Percentiles rank a stretch among this genome's conserved stretches.
Evolutionary conservation across 2,797 vertebrate species (phyloP).

Genomic region (Myripristis jacobus): DNA sequence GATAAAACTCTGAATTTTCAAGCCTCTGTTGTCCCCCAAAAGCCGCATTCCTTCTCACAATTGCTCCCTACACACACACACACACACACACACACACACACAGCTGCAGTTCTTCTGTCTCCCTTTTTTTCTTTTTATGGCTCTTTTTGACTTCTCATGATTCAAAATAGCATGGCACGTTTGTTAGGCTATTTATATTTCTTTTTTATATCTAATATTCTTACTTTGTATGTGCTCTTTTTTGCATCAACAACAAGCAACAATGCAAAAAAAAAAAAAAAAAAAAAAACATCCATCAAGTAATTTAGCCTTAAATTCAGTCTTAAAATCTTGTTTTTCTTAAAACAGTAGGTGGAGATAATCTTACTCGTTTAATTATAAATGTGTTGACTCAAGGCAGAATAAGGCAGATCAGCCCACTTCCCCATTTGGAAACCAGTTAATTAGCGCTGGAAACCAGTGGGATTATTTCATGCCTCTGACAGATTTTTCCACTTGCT

Average conservation of each 20-base stretch:
- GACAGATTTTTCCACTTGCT: too few relatives aligned
- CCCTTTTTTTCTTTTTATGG: constrained; percentile 28
- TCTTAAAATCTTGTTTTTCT: too few relatives aligned
- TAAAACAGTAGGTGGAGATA: too few relatives aligned
- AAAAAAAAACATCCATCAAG: too few relatives aligned
- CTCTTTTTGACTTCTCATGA: constrained; percentile 33
- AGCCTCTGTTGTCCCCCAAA: constrained; percentile 58
- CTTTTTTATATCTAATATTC: not conserved
- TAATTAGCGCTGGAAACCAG: too few relatives aligned
- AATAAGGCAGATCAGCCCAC: too few relatives aligned
- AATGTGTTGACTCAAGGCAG: too few relatives aligned
- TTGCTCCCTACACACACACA: constrained; percentile 34
- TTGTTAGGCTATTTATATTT: constrained; percentile 7
- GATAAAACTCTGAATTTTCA: constrained; percentile 4
- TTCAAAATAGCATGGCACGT: constrained; percentile 25
- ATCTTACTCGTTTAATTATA: too few relatives aligned
- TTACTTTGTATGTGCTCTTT: not conserved
- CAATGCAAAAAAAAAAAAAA: too few relatives aligned
- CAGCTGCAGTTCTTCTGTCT: constrained; percentile 68
- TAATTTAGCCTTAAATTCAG: too few relatives aligned
- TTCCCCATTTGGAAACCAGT: too few relatives aligned
- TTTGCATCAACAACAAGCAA: not conserved
- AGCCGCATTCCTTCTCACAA: constrained; percentile 33
- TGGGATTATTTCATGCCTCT: too few relatives aligned
- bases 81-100: constrained; percentile 75